Percentiles rank a stretch among this genome's conserved stretches.
Evolutionary conservation across 1,140 invertebrate species (phyloP).

Genomic region (Anastrepha obliqua): DNA sequence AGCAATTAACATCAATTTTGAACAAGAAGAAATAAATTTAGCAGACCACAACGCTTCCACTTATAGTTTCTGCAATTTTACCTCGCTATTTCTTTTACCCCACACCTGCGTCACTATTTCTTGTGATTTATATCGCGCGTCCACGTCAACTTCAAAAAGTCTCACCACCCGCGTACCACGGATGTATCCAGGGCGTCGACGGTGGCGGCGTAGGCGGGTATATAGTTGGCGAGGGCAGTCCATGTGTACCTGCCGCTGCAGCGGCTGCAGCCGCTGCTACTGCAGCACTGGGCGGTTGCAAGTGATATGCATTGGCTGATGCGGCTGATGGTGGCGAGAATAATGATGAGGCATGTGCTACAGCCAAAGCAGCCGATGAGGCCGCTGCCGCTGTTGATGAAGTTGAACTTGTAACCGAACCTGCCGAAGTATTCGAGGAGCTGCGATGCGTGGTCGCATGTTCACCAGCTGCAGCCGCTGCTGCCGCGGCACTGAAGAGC

Average conservation of each 20-base stretch:
- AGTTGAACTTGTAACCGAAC: constrained; percentile 53
- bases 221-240: constrained; percentile 72
- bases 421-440: constrained; percentile 53
- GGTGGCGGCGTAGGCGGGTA: constrained; percentile 74
- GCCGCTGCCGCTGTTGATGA: constrained; percentile 40
- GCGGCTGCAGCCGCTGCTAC: constrained; percentile 63
- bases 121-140: background rate
- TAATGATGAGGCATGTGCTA: constrained; percentile 50
- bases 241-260: constrained; percentile 61
- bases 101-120: background rate
- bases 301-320: constrained; percentile 59
- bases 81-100: background rate
- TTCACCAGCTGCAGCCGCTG: constrained; percentile 59
- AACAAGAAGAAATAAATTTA: background rate
- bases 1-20: background rate
- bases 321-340: constrained; percentile 59
- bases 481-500: constrained; percentile 59
- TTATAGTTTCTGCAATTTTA: background rate
- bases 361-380: constrained; percentile 49
- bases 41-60: background rate
- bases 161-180: constrained; percentile 72
- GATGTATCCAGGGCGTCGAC: constrained; percentile 74
- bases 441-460: constrained; percentile 27
- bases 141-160: constrained; percentile 63
- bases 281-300: constrained; percentile 64